Evolutionary conservation across 2,113 vertebrate genomes (phyloP).

Genomic region (Lepus timidus): DNA sequence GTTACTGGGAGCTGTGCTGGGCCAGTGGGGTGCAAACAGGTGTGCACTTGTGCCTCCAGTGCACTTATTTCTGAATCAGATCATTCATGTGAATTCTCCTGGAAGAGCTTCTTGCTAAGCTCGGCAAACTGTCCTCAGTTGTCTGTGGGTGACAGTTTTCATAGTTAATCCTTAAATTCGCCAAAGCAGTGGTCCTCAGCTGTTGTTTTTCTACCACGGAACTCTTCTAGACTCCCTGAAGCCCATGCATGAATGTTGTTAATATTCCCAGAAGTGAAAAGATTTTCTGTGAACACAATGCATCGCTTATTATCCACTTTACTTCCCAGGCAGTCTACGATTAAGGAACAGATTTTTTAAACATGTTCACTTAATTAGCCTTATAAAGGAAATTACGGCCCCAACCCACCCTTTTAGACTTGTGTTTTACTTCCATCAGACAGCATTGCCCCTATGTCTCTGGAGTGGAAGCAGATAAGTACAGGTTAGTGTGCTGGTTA

Average conservation of each 20-base stretch:
- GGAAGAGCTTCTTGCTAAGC: neutral
- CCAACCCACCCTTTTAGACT: neutral
- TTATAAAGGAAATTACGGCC: neutral
- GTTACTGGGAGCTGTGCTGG: neutral
- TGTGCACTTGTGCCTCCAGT: neutral
- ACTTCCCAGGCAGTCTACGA: neutral
- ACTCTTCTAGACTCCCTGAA: neutral
- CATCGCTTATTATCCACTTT: conserved; percentile 21
- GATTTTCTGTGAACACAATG: neutral
- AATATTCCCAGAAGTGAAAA: neutral
- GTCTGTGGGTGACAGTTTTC: neutral
- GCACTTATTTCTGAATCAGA: neutral
- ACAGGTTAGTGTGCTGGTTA: neutral
- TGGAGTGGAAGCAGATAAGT: neutral
- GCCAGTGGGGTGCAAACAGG: neutral
- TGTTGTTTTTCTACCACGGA: conserved; percentile 12
- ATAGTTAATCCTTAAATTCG: neutral
- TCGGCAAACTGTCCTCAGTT: conserved; percentile 9
- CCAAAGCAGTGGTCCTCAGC: neutral
- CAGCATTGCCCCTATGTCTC: neutral
- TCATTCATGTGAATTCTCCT: conserved; percentile 5
- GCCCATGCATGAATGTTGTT: neutral
- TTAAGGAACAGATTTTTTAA: neutral
- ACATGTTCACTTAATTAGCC: neutral
- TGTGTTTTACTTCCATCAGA: conserved; percentile 23